Evolutionary conservation across 1,140 invertebrate genomes (phyloP), one percentile per base, ranked within the genome.

Genomic region (Drosophila suzukii): DNA sequence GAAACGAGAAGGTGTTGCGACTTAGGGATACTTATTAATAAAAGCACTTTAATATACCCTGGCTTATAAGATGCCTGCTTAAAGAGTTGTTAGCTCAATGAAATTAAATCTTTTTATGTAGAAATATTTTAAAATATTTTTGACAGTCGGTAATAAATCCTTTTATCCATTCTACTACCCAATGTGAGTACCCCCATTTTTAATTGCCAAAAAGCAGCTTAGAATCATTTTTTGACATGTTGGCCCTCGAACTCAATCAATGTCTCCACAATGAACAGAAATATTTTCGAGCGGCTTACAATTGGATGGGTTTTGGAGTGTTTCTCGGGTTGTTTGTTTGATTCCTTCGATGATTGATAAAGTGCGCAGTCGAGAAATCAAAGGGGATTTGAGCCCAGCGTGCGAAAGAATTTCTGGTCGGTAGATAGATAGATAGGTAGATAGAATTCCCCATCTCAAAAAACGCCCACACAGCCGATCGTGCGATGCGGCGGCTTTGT

Each of bases 301-400:
- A 88, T 88, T 88, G 83, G 83, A 88, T 89, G 83, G 62, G 71
- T 77, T 88, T 36, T 74, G 39, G 61, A 86, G 73, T 88, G 67
- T 44, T 81, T 81, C 46, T 62, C 34, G 49, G 20, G 36, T 34
- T 70, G 46, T 62, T 81, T 70, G 34, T 49, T 59, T 55, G 58
- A 39, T 57, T 60, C 46, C 49, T 39, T 44, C 50, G 53, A 66
- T 56, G 63, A 75, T 62, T 88, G 83, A 88, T 79, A 73, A 79
- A 86, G 78, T 76, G 78, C 71, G 65, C 63, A 53, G 50, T 53
- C 50, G 55, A 51, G 49, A 70, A 71, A 49, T 57, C 67, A 36
- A 12, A 12, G 30, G 50, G 50, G 27, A 34, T 34, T 66, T 38
- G 24, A 71, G 20, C n/a, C 15, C 43, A 63, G 50, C 81, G 73